Conservation (phyloP, 2,888 invertebrate species). For the Andrena trimmerana region DNA sequence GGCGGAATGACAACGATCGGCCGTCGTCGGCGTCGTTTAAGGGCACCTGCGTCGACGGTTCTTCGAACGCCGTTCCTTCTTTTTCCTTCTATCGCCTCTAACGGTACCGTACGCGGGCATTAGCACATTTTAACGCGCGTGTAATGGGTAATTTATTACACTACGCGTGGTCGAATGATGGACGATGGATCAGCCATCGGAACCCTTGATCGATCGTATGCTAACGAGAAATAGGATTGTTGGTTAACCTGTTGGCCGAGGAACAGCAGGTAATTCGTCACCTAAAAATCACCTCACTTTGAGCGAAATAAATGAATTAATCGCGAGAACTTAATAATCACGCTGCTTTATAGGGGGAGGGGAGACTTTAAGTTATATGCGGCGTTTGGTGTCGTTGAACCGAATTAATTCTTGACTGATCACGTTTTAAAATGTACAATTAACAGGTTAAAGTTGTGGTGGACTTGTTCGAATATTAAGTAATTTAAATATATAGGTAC, state of each 20-base stretch:
- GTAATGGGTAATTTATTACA: constrained; percentile 23
- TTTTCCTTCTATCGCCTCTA: constrained; percentile 26
- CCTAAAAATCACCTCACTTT: too few relatives aligned
- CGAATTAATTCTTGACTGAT: too few relatives aligned
- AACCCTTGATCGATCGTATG: constrained; percentile 1
- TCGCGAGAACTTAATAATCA: too few relatives aligned
- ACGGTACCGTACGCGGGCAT: constrained; percentile 31
- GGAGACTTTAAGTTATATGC: too few relatives aligned
- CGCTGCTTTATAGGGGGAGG: too few relatives aligned
- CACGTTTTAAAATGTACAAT: too few relatives aligned
- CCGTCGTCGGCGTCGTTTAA: constrained; percentile 30
- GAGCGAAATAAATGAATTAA: too few relatives aligned
- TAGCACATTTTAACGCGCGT: constrained; percentile 33
- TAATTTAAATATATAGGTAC: too few relatives aligned
- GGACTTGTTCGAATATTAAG: too few relatives aligned
- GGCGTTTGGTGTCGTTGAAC: too few relatives aligned
- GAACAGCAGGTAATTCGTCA: too few relatives aligned
- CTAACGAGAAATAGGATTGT: constrained; percentile 27
- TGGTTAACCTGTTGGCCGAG: background rate
- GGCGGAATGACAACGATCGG: constrained; percentile 51
- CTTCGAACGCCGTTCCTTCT: background rate
- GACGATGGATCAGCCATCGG: background rate
- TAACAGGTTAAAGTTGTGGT: too few relatives aligned
- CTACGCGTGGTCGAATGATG: background rate
- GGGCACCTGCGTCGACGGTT: constrained; percentile 31